phyloP scores from a whole-genome alignment of 2,888 invertebrate genomes.

The Trichopria drosophilae region DNA sequence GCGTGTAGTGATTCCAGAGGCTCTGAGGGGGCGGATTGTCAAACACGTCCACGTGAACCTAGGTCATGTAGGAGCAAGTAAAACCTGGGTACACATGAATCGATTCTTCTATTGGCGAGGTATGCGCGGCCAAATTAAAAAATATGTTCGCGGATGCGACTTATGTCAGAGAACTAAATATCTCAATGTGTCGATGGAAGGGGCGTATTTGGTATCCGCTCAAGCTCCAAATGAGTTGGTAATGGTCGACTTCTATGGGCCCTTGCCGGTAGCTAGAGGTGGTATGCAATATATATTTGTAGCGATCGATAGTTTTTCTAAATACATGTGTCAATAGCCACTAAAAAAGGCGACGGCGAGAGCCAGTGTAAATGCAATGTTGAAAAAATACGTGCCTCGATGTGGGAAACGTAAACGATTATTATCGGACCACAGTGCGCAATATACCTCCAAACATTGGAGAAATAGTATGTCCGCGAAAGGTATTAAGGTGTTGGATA shows the following conservation, averaged over 20 bases:
- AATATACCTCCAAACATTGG: constrained; percentile 3
- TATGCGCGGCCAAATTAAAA: too few relatives aligned
- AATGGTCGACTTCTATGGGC: constrained; percentile 8
- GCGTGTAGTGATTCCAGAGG: not conserved
- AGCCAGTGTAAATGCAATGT: not conserved
- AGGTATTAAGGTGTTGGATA: not conserved
- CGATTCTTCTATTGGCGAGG: too few relatives aligned
- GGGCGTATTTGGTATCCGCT: too few relatives aligned
- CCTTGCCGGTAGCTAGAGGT: not conserved
- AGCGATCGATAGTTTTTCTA: not conserved
- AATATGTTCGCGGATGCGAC: too few relatives aligned
- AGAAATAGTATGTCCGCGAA: not conserved
- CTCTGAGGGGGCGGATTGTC: too few relatives aligned
- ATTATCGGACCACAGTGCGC: not conserved
- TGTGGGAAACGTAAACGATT: not conserved
- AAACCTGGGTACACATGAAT: too few relatives aligned
- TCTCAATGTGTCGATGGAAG: too few relatives aligned
- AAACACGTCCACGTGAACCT: too few relatives aligned
- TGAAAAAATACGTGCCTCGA: not conserved
- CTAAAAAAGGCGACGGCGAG: too few relatives aligned
- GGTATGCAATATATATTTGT: constrained; percentile 1
- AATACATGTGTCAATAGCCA: too few relatives aligned
- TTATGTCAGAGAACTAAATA: too few relatives aligned
- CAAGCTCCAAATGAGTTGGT: not conserved
- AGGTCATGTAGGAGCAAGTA: too few relatives aligned